Percentiles rank a stretch among this genome's conserved stretches.
phyloP scores from a whole-genome alignment of 2,113 vertebrate species.

The Scolopax mira region DNA sequence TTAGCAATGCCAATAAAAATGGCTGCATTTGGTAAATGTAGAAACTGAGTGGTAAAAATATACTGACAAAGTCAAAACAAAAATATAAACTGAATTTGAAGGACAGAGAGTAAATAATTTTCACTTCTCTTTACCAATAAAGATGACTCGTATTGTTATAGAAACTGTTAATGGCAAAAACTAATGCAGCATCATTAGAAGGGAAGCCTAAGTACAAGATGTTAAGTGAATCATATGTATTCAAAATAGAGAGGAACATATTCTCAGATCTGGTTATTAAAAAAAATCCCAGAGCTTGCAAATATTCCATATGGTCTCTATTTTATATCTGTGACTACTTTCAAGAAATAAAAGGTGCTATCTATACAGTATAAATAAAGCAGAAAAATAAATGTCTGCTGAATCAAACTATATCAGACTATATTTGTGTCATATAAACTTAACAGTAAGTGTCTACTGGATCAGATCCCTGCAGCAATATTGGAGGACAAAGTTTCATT shows the following conservation, averaged over 20 bases:
- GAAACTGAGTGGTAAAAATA: background rate
- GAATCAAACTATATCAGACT: background rate
- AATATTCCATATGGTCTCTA: background rate
- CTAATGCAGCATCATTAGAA: background rate
- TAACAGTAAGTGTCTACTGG: background rate
- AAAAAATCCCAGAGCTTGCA: background rate
- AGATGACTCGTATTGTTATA: background rate
- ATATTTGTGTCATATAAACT: background rate
- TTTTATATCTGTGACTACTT: background rate
- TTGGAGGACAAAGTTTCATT: constrained; percentile 19
- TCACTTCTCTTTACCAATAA: background rate
- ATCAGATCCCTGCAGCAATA: background rate
- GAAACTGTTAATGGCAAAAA: background rate
- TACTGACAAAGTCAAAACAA: background rate
- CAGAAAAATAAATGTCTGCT: background rate
- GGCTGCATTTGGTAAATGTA: background rate
- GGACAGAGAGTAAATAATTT: background rate
- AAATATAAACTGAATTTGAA: background rate
- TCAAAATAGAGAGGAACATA: background rate
- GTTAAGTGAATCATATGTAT: background rate
- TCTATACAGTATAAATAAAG: background rate
- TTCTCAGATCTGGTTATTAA: background rate
- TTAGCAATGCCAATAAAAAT: background rate
- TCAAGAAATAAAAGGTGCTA: background rate
- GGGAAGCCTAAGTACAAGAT: background rate